Base-by-base conservation (phyloP, 2,888 invertebrate genomes). In the Euphydryas editha region DNA sequence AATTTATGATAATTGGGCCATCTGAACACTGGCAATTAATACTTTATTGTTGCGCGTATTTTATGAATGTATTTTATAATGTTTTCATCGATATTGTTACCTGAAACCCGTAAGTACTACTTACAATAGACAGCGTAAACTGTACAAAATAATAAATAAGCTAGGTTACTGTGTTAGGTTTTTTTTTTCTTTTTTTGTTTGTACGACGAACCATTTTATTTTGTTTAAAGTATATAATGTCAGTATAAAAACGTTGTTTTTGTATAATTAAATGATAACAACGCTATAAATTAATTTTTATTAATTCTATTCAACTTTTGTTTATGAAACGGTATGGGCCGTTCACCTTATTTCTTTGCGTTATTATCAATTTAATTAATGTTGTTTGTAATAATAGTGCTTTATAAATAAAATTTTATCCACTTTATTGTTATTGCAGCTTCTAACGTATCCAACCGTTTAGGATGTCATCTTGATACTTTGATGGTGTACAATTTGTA, bases 221-320 rank as follows among this genome's bases (percentile, higher is more conserved):
- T 65, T 85, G 82, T 86, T 85, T 84, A 79, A 78, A 59, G 71
- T 72, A 78, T 79, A 77, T 81, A n/a, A n/a, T n/a, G n/a, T n/a
- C n/a, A n/a, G 15, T 82, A 85, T 84, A 81, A 71, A 73, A 71
- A 68, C 63, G 62, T 76, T 82, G 81, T 80, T 84, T 83, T 78
- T 77, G 78, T 30, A 79, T 76, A 66, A 67, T 59, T 67, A 72
- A 24, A 73, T 69, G 81, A 81, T 82, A 81, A 65, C 69, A 58
- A 73, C 70, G 76, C 75, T 83, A 85, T 84, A 82, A 84, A 81
- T 86, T 80, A 81, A 72, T 81, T 80, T 81, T 85, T 81, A 85
- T 84, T 84, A 82, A 85, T 81, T 82, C 67, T 78, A 78, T 83
- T 78, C 78, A 80, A 80, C 81, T 81, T 82, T 81, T 88, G 87